These are phyloP conservation scores for Eristalis arbustorum DNA, from an alignment of 2,888 invertebrate species.

Conservation along the genomic window DNA sequence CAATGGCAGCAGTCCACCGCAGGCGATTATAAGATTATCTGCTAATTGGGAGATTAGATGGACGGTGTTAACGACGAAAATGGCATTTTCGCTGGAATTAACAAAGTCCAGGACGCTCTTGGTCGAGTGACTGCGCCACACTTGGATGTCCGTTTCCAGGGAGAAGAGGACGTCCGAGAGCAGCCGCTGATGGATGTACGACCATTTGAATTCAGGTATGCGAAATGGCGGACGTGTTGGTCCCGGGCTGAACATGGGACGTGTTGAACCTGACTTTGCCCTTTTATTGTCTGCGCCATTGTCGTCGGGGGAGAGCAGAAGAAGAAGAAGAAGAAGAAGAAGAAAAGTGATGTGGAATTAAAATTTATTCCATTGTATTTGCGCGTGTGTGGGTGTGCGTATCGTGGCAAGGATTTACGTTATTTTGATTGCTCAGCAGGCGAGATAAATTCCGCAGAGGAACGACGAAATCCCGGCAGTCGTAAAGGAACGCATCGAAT, in stretches of 20 bases:
- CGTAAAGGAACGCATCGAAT: conserved; percentile 31
- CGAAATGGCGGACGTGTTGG: conserved; percentile 97
- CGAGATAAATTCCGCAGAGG: conserved; percentile 36
- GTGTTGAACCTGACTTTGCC: conserved; percentile 84
- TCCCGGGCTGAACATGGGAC: conserved; percentile 96
- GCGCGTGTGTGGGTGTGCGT: background rate
- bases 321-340: background rate
- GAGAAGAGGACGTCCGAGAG: conserved; percentile 98
- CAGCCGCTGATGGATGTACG: conserved; percentile 97
- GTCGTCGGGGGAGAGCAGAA: background rate
- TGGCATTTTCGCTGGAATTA: conserved; percentile 98
- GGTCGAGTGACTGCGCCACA: conserved; percentile 94
- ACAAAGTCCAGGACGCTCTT: conserved; percentile 99
- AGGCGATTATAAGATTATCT: conserved; percentile 99
- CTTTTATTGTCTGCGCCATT: conserved; percentile 75
- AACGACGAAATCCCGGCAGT: conserved; percentile 39
- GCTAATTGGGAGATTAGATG: conserved; percentile 99
- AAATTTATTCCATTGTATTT: background rate
- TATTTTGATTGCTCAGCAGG: conserved; percentile 53
- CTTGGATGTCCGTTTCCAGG: conserved; percentile 98
- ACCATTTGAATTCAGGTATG: conserved; percentile 99
- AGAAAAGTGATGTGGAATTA: conserved; percentile 19
- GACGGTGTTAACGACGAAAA: conserved; percentile 99
- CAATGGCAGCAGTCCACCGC: conserved; percentile 96
- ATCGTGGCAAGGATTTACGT: conserved; percentile 42